These are phyloP conservation scores for Crossaster papposus DNA, from an alignment of 53 echinoderm and acorn worm species.

Conservation along the genomic window DNA sequence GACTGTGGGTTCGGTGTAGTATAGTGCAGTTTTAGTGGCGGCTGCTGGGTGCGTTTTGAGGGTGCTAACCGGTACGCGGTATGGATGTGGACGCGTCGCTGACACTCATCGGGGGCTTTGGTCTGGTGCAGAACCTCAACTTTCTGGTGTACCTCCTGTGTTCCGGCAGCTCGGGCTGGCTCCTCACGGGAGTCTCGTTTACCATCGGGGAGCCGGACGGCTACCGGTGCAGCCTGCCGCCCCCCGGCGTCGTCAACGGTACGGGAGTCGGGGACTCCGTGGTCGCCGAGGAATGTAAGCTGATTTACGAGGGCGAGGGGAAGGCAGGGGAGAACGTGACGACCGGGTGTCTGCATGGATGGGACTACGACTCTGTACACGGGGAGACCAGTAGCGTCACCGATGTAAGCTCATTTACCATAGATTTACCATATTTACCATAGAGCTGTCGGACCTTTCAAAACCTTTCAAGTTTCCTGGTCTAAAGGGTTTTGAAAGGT, in stretches of 20 bases:
- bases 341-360: conserved; percentile 38
- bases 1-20: not conserved
- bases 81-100: conserved; percentile 41
- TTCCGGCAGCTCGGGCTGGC: not conserved
- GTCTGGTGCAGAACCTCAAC: conserved; percentile 23
- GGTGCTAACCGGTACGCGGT: not conserved
- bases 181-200: conserved; percentile 27
- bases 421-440: too few relatives aligned
- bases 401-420: conserved; percentile 39
- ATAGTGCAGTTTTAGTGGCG: not conserved
- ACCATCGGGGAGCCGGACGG: conserved; percentile 41
- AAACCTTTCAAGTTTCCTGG: too few relatives aligned
- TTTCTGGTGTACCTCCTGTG: not conserved
- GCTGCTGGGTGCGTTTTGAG: not conserved
- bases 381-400: conserved; percentile 49
- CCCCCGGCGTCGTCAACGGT: conserved; percentile 15
- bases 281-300: not conserved
- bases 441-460: too few relatives aligned
- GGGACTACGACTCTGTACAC: conserved; percentile 43
- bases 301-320: not conserved
- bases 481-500: too few relatives aligned
- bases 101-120: conserved; percentile 6
- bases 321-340: conserved; percentile 12
- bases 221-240: conserved; percentile 38
- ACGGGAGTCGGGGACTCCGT: not conserved